Conservation (phyloP, 1,140 invertebrate genomes). For the Ceratina australensis region DNA sequence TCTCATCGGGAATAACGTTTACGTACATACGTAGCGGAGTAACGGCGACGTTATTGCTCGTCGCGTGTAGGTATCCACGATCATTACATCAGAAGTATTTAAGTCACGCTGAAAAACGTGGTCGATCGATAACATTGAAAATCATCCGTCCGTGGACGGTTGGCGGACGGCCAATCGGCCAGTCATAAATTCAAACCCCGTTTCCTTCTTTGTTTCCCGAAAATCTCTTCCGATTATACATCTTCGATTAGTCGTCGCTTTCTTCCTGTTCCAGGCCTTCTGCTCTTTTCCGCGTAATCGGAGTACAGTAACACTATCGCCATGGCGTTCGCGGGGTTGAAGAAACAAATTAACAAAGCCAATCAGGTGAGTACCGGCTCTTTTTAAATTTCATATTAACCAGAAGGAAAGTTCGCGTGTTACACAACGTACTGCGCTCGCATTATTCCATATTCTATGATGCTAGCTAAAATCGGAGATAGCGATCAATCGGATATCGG, state of each 20-base stretch:
- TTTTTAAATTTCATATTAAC: not conserved
- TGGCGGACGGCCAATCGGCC: conserved; percentile 47
- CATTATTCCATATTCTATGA: no score
- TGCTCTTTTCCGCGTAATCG: not conserved
- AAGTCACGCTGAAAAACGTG: conserved; percentile 52
- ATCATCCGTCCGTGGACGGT: conserved; percentile 47
- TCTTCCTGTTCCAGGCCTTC: conserved; percentile 36
- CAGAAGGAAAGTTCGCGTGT: not conserved
- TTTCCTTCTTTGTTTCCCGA: conserved; percentile 12
- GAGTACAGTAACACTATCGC: conserved; percentile 36
- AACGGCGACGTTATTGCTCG: not conserved
- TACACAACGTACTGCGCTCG: not conserved
- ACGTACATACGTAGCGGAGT: no score
- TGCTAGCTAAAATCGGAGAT: not conserved
- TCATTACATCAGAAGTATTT: conserved; percentile 53
- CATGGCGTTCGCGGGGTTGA: conserved; percentile 98
- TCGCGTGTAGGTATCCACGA: not conserved
- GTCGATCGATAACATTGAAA: conserved; percentile 63
- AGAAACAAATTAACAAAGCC: conserved; percentile 99
- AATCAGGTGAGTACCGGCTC: conserved; percentile 89
- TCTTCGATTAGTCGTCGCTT: not conserved
- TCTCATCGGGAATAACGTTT: not conserved
- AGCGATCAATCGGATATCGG: not conserved
- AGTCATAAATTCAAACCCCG: conserved; percentile 33
- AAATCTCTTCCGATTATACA: not conserved